Evolutionary conservation across 92 coral and sea anemone genomes (phyloP).

Genomic region (Micromussa lordhowensis): DNA sequence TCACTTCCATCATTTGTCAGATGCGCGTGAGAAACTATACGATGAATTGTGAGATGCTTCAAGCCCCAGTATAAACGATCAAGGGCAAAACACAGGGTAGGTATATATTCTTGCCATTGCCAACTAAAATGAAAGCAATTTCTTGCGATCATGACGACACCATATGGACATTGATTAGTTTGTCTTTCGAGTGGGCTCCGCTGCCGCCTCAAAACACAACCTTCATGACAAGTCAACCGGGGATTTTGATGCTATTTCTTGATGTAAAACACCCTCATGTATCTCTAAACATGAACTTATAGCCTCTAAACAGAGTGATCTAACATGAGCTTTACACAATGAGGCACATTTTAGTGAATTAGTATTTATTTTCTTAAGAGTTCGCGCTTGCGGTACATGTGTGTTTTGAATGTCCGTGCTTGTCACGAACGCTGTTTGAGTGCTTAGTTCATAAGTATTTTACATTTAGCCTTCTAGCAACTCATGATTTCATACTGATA

Average conservation of each 20-base stretch:
- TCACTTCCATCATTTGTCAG: not conserved
- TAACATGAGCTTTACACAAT: not conserved
- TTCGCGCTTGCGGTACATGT: not conserved
- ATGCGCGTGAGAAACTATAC: not conserved
- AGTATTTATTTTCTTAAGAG: not conserved
- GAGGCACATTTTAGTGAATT: not conserved
- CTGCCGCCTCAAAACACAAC: not conserved
- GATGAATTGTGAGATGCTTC: too few relatives aligned
- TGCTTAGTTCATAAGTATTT: not conserved
- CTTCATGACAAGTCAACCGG: not conserved
- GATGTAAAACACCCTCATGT: not conserved
- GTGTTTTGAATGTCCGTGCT: not conserved
- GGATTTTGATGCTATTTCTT: not conserved
- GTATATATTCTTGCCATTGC: not conserved
- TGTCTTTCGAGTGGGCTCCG: not conserved
- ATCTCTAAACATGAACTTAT: not conserved
- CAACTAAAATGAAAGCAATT: not conserved
- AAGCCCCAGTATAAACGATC: not conserved
- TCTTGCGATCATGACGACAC: not conserved
- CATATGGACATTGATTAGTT: not conserved
- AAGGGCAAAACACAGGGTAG: slow-evolving; percentile 4
- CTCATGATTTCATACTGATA: not conserved
- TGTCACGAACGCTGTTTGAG: too few relatives aligned
- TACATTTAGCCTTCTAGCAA: not conserved
- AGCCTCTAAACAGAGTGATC: not conserved